A percentile compares a stretch with the other conserved stretches of the same genome.
These are phyloP conservation scores for Synergus umbraculus DNA, from an alignment of 2,888 invertebrate species.

Conservation along the genomic window DNA sequence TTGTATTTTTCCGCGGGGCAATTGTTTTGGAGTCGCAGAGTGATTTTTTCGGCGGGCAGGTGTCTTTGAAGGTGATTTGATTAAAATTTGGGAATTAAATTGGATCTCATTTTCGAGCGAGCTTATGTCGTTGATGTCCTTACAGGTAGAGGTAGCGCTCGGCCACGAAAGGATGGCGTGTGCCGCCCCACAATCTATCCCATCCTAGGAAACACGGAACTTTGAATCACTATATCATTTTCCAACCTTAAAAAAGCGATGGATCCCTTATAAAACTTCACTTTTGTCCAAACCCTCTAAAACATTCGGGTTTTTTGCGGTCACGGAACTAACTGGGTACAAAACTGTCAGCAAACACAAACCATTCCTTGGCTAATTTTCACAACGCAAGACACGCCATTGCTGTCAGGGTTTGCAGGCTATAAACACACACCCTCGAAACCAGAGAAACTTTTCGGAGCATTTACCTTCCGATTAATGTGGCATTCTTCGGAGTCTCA, in stretches of 20 bases:
- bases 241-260: not conserved
- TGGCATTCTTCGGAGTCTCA: constrained; percentile 67
- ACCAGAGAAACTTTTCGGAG: constrained; percentile 50
- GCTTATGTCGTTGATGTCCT: constrained; percentile 48
- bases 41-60: not conserved
- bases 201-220: constrained; percentile 52
- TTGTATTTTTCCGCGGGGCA: constrained; percentile 39
- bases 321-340: not conserved
- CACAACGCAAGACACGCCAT: constrained; percentile 72
- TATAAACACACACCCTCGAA: constrained; percentile 71
- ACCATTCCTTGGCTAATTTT: constrained; percentile 45
- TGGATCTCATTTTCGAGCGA: constrained; percentile 46
- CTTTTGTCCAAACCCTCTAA: constrained; percentile 3
- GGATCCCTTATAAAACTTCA: not conserved
- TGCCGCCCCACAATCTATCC: constrained; percentile 69
- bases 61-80: not conserved
- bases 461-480: constrained; percentile 70
- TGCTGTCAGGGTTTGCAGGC: constrained; percentile 75
- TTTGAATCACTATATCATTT: constrained; percentile 29
- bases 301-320: constrained; percentile 4
- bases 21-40: constrained; percentile 4
- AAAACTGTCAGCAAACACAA: constrained; percentile 34
- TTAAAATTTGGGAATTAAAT: not conserved
- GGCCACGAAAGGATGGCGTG: constrained; percentile 72
- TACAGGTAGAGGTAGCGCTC: constrained; percentile 49